A percentile compares a stretch with the other conserved stretches of the same genome.
Evolutionary conservation across 2,888 invertebrate species (phyloP).

Genomic region (Drosophila antonietae): DNA sequence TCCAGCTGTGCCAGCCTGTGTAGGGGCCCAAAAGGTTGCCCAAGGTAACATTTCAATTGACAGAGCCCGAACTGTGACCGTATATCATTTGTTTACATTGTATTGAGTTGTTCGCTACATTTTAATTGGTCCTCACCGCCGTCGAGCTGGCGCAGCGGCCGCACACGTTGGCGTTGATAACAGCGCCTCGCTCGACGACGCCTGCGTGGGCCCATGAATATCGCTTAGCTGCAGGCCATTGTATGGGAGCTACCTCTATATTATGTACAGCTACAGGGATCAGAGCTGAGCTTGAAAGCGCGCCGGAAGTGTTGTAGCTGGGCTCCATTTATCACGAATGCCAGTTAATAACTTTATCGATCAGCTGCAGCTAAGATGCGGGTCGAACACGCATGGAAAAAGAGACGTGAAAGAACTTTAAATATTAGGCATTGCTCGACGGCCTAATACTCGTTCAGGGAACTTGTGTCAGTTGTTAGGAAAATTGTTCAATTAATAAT

Average conservation of each 20-base stretch:
- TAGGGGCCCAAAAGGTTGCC: slow-evolving; percentile 52
- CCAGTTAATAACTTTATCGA: slow-evolving; percentile 68
- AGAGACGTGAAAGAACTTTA: background rate
- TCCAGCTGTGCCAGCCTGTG: slow-evolving; percentile 60
- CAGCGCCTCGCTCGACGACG: slow-evolving; percentile 24
- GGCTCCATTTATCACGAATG: slow-evolving; percentile 60
- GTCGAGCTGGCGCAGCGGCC: slow-evolving; percentile 33
- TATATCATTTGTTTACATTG: slow-evolving; percentile 80
- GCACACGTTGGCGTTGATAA: slow-evolving; percentile 66
- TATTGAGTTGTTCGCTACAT: slow-evolving; percentile 73
- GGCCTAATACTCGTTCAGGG: background rate
- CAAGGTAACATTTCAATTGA: slow-evolving; percentile 67
- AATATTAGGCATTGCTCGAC: background rate
- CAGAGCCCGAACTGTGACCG: slow-evolving; percentile 58
- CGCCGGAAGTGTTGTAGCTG: slow-evolving; percentile 65
- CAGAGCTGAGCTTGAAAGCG: slow-evolving; percentile 31
- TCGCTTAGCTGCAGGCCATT: slow-evolving; percentile 14
- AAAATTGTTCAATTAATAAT: background rate
- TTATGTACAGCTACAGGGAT: background rate
- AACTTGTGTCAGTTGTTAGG: background rate
- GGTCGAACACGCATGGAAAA: slow-evolving; percentile 27
- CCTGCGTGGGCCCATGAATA: slow-evolving; percentile 55
- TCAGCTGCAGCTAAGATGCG: slow-evolving; percentile 40
- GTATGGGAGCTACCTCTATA: background rate
- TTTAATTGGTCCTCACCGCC: slow-evolving; percentile 65